Conservation (phyloP, 2,888 invertebrate genomes). For the Spicauda simplicius region DNA sequence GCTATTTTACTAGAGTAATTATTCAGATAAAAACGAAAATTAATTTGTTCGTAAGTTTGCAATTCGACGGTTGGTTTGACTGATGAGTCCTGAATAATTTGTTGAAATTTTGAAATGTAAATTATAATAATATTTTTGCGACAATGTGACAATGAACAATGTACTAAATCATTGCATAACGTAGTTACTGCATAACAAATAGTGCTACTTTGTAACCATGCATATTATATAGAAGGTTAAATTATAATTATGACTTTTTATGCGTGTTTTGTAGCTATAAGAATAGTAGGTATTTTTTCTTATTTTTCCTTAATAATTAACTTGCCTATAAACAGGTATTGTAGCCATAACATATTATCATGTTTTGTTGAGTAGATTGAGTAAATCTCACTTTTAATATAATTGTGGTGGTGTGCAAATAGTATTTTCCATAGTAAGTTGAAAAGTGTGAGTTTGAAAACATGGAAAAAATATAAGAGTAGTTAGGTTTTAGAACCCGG, state of each 20-base stretch:
- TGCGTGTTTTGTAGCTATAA: background rate
- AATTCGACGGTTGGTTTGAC: background rate
- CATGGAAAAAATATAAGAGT: slow-evolving; percentile 5
- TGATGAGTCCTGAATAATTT: background rate
- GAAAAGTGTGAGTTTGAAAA: slow-evolving; percentile 8
- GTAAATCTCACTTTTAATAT: background rate
- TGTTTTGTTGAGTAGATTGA: background rate
- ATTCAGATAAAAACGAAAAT: background rate
- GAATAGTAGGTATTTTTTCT: background rate
- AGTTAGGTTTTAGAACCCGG: background rate
- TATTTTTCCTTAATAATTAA: background rate
- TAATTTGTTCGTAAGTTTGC: background rate
- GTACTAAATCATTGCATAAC: background rate
- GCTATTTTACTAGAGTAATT: background rate
- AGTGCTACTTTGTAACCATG: background rate
- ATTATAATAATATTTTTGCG: background rate
- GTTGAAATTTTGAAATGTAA: too few relatives aligned
- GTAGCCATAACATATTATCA: background rate
- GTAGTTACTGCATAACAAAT: background rate
- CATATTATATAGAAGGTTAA: background rate
- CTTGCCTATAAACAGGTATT: background rate
- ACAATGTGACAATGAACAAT: background rate
- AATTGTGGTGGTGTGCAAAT: slow-evolving; percentile 3
- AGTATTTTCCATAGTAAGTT: slow-evolving; percentile 12
- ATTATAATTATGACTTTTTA: background rate